A percentile compares a stretch with the other conserved stretches of the same genome.
Evolutionary conservation across 2,113 vertebrate species (phyloP).

Genomic region (Myotis brandtii): DNA sequence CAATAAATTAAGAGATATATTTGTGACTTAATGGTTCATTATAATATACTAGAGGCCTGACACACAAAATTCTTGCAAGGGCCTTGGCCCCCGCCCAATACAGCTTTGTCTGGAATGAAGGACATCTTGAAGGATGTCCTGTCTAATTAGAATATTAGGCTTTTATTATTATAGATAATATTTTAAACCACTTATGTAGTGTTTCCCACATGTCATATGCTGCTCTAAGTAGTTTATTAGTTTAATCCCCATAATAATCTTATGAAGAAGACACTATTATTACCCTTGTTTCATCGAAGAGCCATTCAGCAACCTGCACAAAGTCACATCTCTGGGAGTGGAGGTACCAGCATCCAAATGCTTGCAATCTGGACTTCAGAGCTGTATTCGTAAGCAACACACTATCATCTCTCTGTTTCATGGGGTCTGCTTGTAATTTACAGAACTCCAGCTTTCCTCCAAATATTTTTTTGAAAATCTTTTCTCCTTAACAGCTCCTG

Average conservation of each 20-base stretch:
- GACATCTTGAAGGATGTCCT: no score
- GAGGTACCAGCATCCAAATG: background rate
- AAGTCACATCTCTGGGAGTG: background rate
- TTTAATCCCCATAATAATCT: background rate
- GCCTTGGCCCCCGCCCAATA: no score
- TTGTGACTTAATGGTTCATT: background rate
- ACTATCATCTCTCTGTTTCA: background rate
- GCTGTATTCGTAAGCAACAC: background rate
- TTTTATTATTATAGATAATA: background rate
- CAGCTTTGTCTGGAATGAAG: no score
- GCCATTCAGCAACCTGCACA: background rate
- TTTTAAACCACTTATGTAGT: background rate
- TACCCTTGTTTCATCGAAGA: background rate
- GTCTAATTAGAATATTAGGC: no score
- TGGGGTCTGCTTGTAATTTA: background rate
- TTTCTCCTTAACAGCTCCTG: background rate
- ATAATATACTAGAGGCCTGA: no score
- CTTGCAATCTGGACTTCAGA: background rate
- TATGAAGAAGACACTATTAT: background rate
- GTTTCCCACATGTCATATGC: background rate
- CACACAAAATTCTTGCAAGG: no score
- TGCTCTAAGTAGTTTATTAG: background rate
- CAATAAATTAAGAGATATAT: background rate
- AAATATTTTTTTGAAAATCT: background rate
- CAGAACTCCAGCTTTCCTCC: background rate